A percentile compares a stretch with the other conserved stretches of the same genome.
Conservation (phyloP, 2,797 vertebrate genomes). For the Muraenolepis orangiensis region DNA sequence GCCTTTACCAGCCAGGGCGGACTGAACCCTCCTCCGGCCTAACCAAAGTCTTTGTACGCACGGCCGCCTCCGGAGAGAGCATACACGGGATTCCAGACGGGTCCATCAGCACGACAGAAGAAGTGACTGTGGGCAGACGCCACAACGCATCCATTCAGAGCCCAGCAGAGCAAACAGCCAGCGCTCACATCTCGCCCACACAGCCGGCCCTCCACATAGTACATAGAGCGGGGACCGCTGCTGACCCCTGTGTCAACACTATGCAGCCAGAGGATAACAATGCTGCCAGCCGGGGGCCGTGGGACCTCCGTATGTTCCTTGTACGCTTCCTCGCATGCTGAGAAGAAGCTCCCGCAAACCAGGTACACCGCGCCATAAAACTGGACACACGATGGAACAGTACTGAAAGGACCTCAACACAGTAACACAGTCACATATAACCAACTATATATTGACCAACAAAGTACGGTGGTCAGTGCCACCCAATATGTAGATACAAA, state of each 20-base stretch:
- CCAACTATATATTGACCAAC: no score
- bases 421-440: no score
- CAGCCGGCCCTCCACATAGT: constrained; percentile 39
- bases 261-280: constrained; percentile 4
- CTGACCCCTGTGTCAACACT: constrained; percentile 49
- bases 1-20: constrained; percentile 1
- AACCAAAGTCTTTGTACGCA: constrained; percentile 21
- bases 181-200: constrained; percentile 43
- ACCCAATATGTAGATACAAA: no score
- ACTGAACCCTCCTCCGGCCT: not conserved
- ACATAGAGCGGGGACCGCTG: constrained; percentile 24
- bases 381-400: no score
- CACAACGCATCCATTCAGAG: constrained; percentile 53
- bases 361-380: not conserved
- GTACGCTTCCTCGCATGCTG: not conserved
- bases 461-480: no score
- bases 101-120: constrained; percentile 39
- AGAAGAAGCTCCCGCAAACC: not conserved
- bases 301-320: not conserved
- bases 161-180: constrained; percentile 48
- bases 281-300: constrained; percentile 5
- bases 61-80: constrained; percentile 42
- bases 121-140: constrained; percentile 38
- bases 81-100: constrained; percentile 45
- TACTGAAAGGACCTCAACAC: no score